These are phyloP conservation scores for Sarcophilus harrisii DNA, from an alignment of 2,797 vertebrate species.

Conservation along the genomic window DNA sequence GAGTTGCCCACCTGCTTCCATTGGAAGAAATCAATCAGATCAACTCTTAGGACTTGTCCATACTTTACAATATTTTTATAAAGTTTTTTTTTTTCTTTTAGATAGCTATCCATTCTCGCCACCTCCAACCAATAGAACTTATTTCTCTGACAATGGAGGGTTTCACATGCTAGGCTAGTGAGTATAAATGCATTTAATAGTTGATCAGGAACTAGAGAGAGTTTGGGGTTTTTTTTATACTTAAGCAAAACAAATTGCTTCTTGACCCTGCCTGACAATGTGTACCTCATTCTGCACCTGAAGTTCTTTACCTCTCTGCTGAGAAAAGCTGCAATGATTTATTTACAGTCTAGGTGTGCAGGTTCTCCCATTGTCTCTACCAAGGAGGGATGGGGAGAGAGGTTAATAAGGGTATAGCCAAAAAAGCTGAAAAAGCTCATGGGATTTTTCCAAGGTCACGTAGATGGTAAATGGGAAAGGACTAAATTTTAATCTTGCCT, in stretches of 20 bases:
- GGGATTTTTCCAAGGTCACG: too few relatives aligned
- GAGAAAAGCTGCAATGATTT: not conserved
- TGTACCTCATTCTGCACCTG: not conserved
- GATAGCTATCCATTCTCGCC: too few relatives aligned
- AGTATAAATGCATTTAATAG: not conserved
- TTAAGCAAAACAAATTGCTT: not conserved
- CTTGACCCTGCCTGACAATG: not conserved
- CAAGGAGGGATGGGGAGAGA: not conserved
- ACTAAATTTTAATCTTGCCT: not conserved
- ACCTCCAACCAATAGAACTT: too few relatives aligned
- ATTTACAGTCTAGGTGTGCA: not conserved
- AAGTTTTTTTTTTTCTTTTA: too few relatives aligned
- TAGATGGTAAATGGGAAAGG: too few relatives aligned
- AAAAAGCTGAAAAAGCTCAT: too few relatives aligned
- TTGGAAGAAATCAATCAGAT: not conserved
- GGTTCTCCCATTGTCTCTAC: not conserved
- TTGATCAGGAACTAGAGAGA: not conserved
- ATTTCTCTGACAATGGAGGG: not conserved
- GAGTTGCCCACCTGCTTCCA: not conserved
- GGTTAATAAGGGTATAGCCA: too few relatives aligned
- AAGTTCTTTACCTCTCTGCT: not conserved
- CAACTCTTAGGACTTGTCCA: not conserved
- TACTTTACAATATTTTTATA: not conserved
- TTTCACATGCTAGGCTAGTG: not conserved
- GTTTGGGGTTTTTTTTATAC: not conserved